These are phyloP conservation scores for Molossus molossus DNA, from an alignment of 2,797 vertebrate species.

Conservation along the genomic window DNA sequence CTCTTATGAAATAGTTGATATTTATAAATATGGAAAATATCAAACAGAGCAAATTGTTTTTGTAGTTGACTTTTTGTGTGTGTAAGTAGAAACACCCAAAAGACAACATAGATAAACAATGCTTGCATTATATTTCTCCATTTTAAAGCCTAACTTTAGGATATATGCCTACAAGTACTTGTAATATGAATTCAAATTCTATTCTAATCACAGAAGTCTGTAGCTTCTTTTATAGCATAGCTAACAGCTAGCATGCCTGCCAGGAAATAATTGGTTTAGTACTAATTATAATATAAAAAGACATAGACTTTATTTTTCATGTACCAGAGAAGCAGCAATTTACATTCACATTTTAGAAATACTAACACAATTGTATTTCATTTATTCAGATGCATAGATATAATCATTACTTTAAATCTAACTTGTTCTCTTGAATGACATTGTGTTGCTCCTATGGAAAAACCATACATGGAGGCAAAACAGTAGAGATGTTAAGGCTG, in stretches of 20 bases:
- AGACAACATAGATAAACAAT: neutral
- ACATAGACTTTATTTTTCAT: neutral
- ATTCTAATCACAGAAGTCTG: neutral
- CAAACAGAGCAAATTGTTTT: neutral
- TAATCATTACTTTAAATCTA: neutral
- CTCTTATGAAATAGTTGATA: neutral
- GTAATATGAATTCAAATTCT: neutral
- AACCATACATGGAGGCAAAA: neutral
- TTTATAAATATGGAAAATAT: neutral
- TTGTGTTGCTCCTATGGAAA: neutral
- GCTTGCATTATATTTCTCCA: neutral
- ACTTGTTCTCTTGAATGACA: neutral
- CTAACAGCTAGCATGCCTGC: neutral
- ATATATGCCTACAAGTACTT: neutral
- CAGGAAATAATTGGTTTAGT: constrained; percentile 16
- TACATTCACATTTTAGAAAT: neutral
- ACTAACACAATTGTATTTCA: neutral
- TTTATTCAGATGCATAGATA: neutral
- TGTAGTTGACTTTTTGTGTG: neutral
- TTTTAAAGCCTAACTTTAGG: neutral
- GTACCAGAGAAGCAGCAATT: neutral
- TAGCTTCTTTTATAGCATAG: neutral
- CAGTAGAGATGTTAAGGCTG: neutral
- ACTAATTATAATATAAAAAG: neutral
- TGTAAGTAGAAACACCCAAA: neutral